Base-by-base conservation (phyloP, 2,888 invertebrate species). In the Orchesellides sinensis region DNA sequence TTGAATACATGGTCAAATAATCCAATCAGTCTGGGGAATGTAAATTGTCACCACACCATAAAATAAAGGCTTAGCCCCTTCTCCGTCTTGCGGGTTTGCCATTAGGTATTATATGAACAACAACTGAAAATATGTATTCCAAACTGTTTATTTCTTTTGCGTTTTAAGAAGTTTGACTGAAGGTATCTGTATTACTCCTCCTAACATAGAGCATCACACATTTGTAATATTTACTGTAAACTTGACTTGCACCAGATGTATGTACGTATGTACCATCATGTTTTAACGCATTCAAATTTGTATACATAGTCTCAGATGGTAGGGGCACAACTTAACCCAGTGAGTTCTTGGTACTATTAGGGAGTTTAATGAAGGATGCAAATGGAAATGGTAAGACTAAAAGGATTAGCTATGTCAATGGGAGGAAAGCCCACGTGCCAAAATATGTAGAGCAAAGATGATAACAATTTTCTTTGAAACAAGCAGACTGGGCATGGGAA, bases 1-100 rank as follows among this genome's bases (percentile, higher is more conserved):
- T 17, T 23, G 45, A 47, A 21, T n/a, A 8, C 6, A 68, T 49
- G 68, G 25, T 68, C 49, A 68, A 59, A 25, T 68, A 68, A 68
- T 49, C 68, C 68, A 68, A 68, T 68, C 68, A 47, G 27, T 10
- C 49, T n/a, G n/a, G 47, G 2, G 27, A 25, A 49, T 47, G 68
- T 68, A 68, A 27, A 25, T 25, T 47, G 45, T 32, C 23, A 65
- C 65, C 65, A 14, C 65, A 25, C 45, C n/a, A 40, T 40, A n/a
- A n/a, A n/a, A n/a, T n/a, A n/a, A n/a, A n/a, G n/a, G 40, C 4
- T 40, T 40, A n/a, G 40, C 40, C n/a, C n/a, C 40, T n/a, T 40
- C 10, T 40, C n/a, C 40, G 14, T 40, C 40, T 8, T n/a, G n/a
- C n/a, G n/a, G n/a, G n/a, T n/a, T n/a, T n/a, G n/a, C n/a, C n/a